A percentile compares a stretch with the other conserved stretches of the same genome.
Evolutionary conservation across 2,888 invertebrate genomes (phyloP).

Genomic region (Parnassius orleans): DNA sequence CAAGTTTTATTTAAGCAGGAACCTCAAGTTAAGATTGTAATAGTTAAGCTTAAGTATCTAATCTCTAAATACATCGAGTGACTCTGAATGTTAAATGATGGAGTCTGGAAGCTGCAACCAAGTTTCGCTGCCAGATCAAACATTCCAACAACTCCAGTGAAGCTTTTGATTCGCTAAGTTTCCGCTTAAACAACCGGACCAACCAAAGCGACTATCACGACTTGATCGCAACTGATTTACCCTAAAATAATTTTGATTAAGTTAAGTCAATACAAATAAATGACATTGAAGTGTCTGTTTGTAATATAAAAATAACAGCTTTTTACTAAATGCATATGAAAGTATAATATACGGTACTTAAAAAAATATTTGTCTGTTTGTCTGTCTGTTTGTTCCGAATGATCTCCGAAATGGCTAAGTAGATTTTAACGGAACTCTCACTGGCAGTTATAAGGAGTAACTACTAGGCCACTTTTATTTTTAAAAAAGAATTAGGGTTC

Average conservation of each 20-base stretch:
- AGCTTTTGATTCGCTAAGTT: slow-evolving; percentile 63
- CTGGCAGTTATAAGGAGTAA: too few species aligned
- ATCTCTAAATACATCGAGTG: slow-evolving; percentile 32
- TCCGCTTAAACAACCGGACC: slow-evolving; percentile 48
- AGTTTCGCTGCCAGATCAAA: slow-evolving; percentile 52
- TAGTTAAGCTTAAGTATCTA: slow-evolving; percentile 26
- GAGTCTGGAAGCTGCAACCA: slow-evolving; percentile 42
- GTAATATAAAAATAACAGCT: too few species aligned
- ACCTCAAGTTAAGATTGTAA: slow-evolving; percentile 5
- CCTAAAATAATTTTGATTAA: slow-evolving; percentile 24
- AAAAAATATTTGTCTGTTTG: too few species aligned
- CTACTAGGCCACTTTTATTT: too few species aligned
- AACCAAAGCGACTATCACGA: slow-evolving; percentile 38
- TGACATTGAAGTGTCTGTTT: too few species aligned
- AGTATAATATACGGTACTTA: too few species aligned
- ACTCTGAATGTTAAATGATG: slow-evolving; percentile 44
- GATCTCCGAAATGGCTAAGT: too few species aligned
- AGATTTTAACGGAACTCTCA: too few species aligned
- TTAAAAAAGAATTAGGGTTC: too few species aligned
- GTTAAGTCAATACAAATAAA: not conserved
- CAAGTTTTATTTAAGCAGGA: too few species aligned
- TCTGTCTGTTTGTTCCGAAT: too few species aligned
- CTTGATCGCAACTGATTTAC: slow-evolving; percentile 35
- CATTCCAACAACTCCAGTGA: slow-evolving; percentile 52
- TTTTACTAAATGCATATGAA: too few species aligned